phyloP scores from a whole-genome alignment of 2,797 vertebrate species.

The Typhlichthys subterraneus region DNA sequence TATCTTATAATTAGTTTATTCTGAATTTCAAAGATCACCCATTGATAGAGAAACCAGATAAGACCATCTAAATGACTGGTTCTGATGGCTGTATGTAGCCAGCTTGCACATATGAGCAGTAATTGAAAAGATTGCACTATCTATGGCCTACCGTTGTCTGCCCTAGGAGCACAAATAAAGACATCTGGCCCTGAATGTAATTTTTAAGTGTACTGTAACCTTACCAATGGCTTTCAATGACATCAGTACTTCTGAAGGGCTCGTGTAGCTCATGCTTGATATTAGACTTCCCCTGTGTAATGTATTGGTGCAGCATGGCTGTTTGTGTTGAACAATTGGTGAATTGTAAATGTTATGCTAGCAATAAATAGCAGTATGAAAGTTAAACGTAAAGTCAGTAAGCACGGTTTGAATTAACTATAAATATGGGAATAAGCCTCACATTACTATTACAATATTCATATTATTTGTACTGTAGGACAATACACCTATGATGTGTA shows the following conservation, averaged over 20 bases:
- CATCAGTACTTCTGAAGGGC: constrained; percentile 66
- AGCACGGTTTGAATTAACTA: background rate
- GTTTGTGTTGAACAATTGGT: constrained; percentile 12
- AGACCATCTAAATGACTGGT: constrained; percentile 27
- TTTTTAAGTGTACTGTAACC: constrained; percentile 51
- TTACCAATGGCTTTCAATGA: constrained; percentile 62
- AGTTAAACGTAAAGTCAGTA: background rate
- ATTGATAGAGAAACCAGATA: constrained; percentile 16
- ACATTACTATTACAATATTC: background rate
- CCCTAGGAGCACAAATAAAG: constrained; percentile 53
- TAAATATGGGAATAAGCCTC: constrained; percentile 3
- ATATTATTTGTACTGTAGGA: background rate
- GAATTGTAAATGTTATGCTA: constrained; percentile 8
- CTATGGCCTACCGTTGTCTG: constrained; percentile 53
- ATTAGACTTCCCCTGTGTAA: constrained; percentile 66
- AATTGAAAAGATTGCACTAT: constrained; percentile 54
- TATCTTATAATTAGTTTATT: constrained; percentile 14
- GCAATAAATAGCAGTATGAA: constrained; percentile 6
- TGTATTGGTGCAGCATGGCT: constrained; percentile 42
- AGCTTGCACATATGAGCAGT: constrained; percentile 43
- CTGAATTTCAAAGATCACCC: constrained; percentile 20
- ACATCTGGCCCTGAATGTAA: constrained; percentile 69
- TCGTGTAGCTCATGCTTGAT: constrained; percentile 36
- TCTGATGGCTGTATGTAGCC: constrained; percentile 34
- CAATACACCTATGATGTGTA: background rate